Evolutionary conservation across 2,888 invertebrate species (phyloP).

Genomic region (Synanthedon myopaeformis): DNA sequence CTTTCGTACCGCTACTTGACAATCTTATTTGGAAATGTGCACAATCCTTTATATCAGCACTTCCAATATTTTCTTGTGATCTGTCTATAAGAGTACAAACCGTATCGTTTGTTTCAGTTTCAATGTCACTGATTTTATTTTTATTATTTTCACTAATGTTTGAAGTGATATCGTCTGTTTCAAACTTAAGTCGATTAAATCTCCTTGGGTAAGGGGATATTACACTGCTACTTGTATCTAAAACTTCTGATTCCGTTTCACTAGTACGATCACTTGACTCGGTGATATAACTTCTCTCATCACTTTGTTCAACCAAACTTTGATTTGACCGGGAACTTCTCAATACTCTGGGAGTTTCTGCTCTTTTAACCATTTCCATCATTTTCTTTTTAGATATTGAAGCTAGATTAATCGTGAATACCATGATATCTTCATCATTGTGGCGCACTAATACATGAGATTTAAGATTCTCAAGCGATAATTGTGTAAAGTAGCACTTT

Average conservation of each 20-base stretch:
- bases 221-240: not conserved
- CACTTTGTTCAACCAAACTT: constrained; percentile 19
- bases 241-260: constrained; percentile 8
- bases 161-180: constrained; percentile 28
- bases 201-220: constrained; percentile 1
- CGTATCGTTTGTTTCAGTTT: too few species aligned
- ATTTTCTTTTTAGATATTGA: constrained; percentile 33
- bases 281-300: constrained; percentile 22
- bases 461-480: constrained; percentile 71
- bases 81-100: too few species aligned
- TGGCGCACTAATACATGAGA: constrained; percentile 73
- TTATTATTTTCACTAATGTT: not conserved
- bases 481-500: constrained; percentile 80
- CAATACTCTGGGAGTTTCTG: constrained; percentile 17
- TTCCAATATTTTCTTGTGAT: too few species aligned
- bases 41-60: constrained; percentile 17
- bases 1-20: constrained; percentile 35
- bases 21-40: constrained; percentile 47
- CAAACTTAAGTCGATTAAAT: constrained; percentile 19
- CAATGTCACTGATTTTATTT: too few species aligned
- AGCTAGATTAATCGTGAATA: constrained; percentile 49
- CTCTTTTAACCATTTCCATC: constrained; percentile 17
- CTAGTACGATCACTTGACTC: constrained; percentile 11
- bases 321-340: constrained; percentile 32
- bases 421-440: constrained; percentile 52